These are phyloP conservation scores for Chironex yamaguchii DNA, from an alignment of 30 jellyfish, hydroid and myxozoan genomes.

Conservation along the genomic window DNA sequence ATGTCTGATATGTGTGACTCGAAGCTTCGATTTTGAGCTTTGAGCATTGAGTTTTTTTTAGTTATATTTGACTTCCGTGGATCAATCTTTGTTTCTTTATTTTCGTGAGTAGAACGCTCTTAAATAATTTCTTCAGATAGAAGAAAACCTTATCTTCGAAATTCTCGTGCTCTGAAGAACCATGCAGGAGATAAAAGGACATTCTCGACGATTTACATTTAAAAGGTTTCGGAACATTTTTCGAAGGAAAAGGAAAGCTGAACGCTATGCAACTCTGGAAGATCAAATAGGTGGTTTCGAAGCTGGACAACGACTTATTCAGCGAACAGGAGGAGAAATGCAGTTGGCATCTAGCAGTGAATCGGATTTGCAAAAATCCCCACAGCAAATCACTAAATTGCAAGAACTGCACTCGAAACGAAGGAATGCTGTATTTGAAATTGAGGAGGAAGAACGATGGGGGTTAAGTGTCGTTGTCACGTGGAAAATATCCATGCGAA, in stretches of 20 bases:
- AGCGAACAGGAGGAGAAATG: neutral
- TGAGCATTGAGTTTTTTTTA: too few relatives aligned
- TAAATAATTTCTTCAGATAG: neutral
- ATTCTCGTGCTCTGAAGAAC: too few relatives aligned
- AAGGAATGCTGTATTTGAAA: neutral
- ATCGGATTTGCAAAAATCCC: neutral
- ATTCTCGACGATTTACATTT: neutral
- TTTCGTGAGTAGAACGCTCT: neutral
- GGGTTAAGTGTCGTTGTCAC: neutral
- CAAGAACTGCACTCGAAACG: neutral
- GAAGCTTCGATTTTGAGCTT: too few relatives aligned
- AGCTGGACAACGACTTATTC: neutral
- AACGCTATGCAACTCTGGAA: neutral
- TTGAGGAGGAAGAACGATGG: neutral
- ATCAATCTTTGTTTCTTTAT: neutral
- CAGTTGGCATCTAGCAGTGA: neutral
- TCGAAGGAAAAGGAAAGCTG: neutral
- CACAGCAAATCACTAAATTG: neutral
- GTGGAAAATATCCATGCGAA: conserved; percentile 1
- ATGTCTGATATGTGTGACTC: too few relatives aligned
- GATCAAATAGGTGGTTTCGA: neutral
- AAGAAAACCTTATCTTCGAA: neutral
- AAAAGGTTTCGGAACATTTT: neutral
- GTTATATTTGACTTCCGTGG: too few relatives aligned
- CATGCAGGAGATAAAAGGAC: neutral